A percentile compares a stretch with the other conserved stretches of the same genome.
Evolutionary conservation across 2,888 invertebrate species (phyloP).

Genomic region (Hermaeophaga mercurialis): DNA sequence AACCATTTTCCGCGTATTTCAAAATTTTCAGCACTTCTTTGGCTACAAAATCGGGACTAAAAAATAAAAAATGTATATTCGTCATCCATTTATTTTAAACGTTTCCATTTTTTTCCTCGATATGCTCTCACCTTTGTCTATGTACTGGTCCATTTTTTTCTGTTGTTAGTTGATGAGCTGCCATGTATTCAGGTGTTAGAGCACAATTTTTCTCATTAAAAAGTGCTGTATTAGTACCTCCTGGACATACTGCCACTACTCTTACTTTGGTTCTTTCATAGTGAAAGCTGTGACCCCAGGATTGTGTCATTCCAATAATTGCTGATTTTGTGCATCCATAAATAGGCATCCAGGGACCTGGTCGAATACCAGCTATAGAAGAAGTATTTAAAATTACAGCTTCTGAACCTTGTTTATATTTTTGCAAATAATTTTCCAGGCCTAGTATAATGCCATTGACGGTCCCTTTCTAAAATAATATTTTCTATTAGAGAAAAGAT

Average conservation of each 20-base stretch:
- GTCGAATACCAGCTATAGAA: conserved; percentile 31
- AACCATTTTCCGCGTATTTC: conserved; percentile 54
- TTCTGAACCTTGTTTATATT: conserved; percentile 34
- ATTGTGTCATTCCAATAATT: conserved; percentile 33
- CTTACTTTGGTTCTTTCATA: conserved; percentile 58
- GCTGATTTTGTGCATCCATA: conserved; percentile 37
- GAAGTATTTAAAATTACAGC: conserved; percentile 37
- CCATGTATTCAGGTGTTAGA: conserved; percentile 2
- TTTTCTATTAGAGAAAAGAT: no score
- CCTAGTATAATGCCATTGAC: conserved; percentile 36
- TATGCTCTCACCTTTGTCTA: conserved; percentile 33
- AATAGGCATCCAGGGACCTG: conserved; percentile 27
- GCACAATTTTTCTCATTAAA: conserved; percentile 27
- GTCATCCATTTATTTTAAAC: conserved; percentile 6
- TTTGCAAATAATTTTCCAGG: conserved; percentile 35
- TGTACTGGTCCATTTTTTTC: conserved; percentile 5
- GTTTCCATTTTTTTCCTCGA: neutral
- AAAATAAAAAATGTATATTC: conserved; percentile 5
- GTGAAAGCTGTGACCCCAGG: conserved; percentile 32
- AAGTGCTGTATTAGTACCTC: conserved; percentile 58
- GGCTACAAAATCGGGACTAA: conserved; percentile 41
- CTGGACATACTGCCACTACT: conserved; percentile 61
- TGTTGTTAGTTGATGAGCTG: neutral
- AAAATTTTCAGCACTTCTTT: conserved; percentile 44
- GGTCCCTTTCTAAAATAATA: conserved; percentile 45